A percentile compares a stretch with the other conserved stretches of the same genome.
phyloP scores from a whole-genome alignment of 2,797 vertebrate genomes.

The Danio aesculapii region DNA sequence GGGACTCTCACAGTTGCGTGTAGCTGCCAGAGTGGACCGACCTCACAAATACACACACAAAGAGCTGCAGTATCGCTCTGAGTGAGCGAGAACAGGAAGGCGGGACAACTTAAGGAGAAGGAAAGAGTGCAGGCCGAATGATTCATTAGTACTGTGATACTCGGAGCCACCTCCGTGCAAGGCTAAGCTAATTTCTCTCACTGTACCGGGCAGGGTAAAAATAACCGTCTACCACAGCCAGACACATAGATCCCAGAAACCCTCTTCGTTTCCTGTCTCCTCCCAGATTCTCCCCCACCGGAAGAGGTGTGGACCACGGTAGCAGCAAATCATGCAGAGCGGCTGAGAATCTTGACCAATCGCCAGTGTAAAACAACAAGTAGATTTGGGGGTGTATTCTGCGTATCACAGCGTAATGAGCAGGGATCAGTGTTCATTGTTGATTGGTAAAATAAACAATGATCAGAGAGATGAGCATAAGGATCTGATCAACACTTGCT shows the following conservation, averaged over 20 bases:
- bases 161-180: constrained; percentile 42
- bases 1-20: constrained; percentile 56
- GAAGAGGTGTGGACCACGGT: constrained; percentile 62
- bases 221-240: constrained; percentile 60
- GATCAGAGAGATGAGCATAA: not conserved
- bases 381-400: constrained; percentile 13
- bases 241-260: constrained; percentile 66
- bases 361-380: constrained; percentile 30
- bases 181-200: constrained; percentile 53
- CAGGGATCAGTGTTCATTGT: constrained; percentile 12
- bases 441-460: constrained; percentile 12
- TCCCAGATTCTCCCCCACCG: constrained; percentile 53
- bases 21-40: constrained; percentile 59
- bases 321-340: constrained; percentile 56
- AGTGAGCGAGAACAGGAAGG: constrained; percentile 30
- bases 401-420: constrained; percentile 1
- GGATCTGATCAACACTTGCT: constrained; percentile 21
- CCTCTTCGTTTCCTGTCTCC: constrained; percentile 72
- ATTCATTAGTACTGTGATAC: constrained; percentile 54
- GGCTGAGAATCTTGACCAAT: constrained; percentile 35
- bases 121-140: constrained; percentile 46
- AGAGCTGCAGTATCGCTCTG: constrained; percentile 53
- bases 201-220: constrained; percentile 63
- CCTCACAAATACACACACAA: constrained; percentile 58
- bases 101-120: constrained; percentile 46